Evolutionary conservation across 2,888 invertebrate genomes (phyloP).

Genomic region (Conomelus anceps): DNA sequence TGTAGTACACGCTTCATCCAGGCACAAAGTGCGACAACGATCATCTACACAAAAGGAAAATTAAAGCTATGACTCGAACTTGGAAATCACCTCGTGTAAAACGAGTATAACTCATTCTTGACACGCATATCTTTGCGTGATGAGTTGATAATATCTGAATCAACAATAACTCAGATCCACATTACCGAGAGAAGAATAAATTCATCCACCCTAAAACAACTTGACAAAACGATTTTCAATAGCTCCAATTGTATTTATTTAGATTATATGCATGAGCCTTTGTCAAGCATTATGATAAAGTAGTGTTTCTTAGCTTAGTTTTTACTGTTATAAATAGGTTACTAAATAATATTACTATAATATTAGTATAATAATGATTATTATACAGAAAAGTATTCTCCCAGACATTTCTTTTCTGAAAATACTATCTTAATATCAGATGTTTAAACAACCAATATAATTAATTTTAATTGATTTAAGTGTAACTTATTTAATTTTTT

Average conservation of each 20-base stretch:
- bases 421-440: too few species aligned
- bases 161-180: neutral
- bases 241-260: too few species aligned
- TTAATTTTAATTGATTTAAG: too few species aligned
- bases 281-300: too few species aligned
- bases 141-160: neutral
- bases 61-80: neutral
- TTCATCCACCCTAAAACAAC: neutral
- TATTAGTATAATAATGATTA: neutral
- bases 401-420: too few species aligned
- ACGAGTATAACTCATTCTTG: neutral
- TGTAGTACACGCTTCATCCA: neutral
- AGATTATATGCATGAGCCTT: too few species aligned
- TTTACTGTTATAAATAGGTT: too few species aligned
- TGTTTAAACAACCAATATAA: too few species aligned
- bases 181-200: neutral
- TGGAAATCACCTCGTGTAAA: neutral
- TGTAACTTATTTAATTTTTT: too few species aligned
- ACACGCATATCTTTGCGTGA: neutral
- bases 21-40: neutral
- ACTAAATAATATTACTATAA: neutral
- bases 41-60: neutral
- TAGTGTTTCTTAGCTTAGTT: too few species aligned
- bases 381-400: too few species aligned
- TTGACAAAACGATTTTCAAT: too few species aligned